Percentiles rank a stretch among this genome's conserved stretches.
These are phyloP conservation scores for Poeciliopsis infans DNA, from an alignment of 2,797 vertebrate genomes.

Conservation along the genomic window DNA sequence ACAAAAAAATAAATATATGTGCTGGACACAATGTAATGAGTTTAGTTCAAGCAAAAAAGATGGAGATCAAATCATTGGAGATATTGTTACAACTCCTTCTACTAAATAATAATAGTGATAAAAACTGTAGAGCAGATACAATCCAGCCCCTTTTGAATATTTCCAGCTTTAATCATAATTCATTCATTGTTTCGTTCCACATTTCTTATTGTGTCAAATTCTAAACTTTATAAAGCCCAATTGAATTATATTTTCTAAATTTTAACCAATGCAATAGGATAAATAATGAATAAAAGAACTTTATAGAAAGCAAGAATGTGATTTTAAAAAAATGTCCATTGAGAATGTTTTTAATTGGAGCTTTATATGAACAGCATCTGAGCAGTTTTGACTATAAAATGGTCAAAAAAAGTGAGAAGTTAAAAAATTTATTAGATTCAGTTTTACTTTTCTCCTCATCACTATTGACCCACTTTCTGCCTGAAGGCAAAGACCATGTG, in stretches of 20 bases:
- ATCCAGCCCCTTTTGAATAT: background rate
- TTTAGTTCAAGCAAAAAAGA: background rate
- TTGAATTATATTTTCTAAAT: background rate
- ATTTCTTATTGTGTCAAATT: background rate
- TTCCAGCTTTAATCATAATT: background rate
- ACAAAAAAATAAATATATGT: background rate
- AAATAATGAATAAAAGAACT: background rate
- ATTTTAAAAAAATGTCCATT: background rate
- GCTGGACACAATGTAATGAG: background rate
- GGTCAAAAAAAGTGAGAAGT: background rate
- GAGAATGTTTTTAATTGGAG: background rate
- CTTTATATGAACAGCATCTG: background rate
- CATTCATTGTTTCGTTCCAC: background rate
- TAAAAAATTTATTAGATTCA: background rate
- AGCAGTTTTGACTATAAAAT: background rate
- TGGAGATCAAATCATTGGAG: background rate
- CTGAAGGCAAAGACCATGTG: background rate
- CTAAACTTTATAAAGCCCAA: background rate
- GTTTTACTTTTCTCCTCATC: background rate
- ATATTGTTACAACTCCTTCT: background rate
- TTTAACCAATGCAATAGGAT: background rate
- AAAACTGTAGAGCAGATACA: background rate
- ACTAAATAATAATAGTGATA: background rate
- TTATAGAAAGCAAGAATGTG: background rate
- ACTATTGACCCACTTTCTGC: background rate